Evolutionary conservation across 2,113 vertebrate species (phyloP), one percentile per base, ranked within the genome.

Genomic region (Egretta garzetta): DNA sequence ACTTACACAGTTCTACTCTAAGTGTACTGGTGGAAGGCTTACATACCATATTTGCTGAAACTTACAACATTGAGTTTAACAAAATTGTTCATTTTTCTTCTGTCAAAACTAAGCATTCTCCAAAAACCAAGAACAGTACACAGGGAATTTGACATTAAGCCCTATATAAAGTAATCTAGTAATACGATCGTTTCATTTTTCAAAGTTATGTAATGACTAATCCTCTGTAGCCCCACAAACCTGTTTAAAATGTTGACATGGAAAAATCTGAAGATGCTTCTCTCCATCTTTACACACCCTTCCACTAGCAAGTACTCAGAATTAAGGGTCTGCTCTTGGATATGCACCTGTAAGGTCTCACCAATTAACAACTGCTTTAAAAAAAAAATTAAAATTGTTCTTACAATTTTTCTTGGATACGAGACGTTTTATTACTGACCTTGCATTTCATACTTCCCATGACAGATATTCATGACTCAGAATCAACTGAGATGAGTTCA

Each of bases 401-500:
- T 49, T 84, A 76, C 10, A 59, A 93, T 58, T 18, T 26, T 58
- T 74, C 37, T 62, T 77, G 55, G n/a, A 41, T 63, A 91, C 8
- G 12, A 86, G 17, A 67, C 0, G 2, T 55, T 96, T 95, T 86
- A 84, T 84, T 63, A 89, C 37, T 37, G 41, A 89, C 53, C 56
- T 30, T 71, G 66, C 7, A 72, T 81, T 91, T 95, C 68, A 35
- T 72, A 81, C 60, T 64, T 95, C 52, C 84, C 77, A 63, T 77
- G 68, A 91, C 56, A 93, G 43, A 87, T 45, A 85, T 52, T 75
- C 80, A 87, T 88, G 80, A 96, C 77, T 90, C 77, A 91, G 75
- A 94, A 90, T 63, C 87, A 91, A 75, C 33, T 4, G 9, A 79
- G 59, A 89, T 59, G 73, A 84, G 39, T 89, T 91, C 43, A 84